phyloP scores from a whole-genome alignment of 2,888 invertebrate species.

The Agrenia bidenticulata region DNA sequence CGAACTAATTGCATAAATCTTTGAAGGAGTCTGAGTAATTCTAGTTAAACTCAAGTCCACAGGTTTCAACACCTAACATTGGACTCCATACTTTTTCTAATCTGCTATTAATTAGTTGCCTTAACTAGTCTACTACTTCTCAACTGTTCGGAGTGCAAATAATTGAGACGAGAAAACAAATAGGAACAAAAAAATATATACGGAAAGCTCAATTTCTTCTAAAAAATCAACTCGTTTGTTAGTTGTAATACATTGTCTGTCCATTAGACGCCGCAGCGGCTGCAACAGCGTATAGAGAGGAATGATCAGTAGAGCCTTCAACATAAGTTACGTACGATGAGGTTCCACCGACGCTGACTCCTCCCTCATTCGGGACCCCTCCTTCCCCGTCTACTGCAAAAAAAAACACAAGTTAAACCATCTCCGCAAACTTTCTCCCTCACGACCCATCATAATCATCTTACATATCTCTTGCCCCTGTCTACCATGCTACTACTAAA shows the following conservation, averaged over 20 bases:
- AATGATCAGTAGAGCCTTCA: slow-evolving; percentile 63
- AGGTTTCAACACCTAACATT: too few relatives aligned
- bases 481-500: background rate
- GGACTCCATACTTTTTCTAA: too few relatives aligned
- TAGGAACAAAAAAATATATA: background rate
- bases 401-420: slow-evolving; percentile 3
- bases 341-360: slow-evolving; percentile 56
- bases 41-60: too few relatives aligned
- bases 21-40: too few relatives aligned
- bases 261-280: slow-evolving; percentile 61
- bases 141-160: too few relatives aligned
- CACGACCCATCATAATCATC: too few relatives aligned
- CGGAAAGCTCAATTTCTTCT: background rate
- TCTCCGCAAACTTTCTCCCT: background rate
- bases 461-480: too few relatives aligned
- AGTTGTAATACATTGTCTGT: slow-evolving; percentile 61
- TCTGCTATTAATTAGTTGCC: too few relatives aligned
- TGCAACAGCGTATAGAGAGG: slow-evolving; percentile 58
- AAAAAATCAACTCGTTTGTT: background rate
- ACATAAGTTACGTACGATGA: slow-evolving; percentile 67
- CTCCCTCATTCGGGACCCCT: slow-evolving; percentile 33
- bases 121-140: too few relatives aligned
- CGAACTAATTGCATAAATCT: too few relatives aligned
- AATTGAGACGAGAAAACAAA: too few relatives aligned
- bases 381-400: slow-evolving; percentile 54